Base-by-base conservation (phyloP, 1,140 invertebrate genomes). In the Harpegnathos saltator region DNA sequence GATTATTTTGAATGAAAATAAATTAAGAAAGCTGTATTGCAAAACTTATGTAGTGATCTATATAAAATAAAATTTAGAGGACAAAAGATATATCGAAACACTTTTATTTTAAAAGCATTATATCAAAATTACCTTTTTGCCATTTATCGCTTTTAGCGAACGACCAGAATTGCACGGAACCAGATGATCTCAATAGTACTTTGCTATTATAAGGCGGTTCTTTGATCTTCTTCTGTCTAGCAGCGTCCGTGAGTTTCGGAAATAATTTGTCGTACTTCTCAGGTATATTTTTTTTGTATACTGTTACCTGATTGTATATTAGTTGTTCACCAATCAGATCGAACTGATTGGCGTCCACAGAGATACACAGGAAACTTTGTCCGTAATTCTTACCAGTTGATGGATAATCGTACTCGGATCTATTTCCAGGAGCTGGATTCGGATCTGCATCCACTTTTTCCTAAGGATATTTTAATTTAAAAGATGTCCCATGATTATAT, bases 361-460 rank as follows among this genome's bases (percentile, higher is more conserved):
- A 97, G 48, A 99, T 95, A 92, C 98, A 99, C 0, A 99, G 94
- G 85, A 98, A 97, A 48, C 96, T 97, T 93, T 99, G 98, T 0
- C 98, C 98, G 93, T 97, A 97, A 14, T 94, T 92, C 75, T 93
- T 93, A 0, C 97, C 98, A 3, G 96, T 96, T 0, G 94, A 66
- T 14, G 98, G 98, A 94, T 98, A 99, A 9, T 87, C 91, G 91
- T 98, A 99, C 5, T 91, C 92, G 15, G 93, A 68, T 1, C 11
- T 48, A 15, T 94, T 24, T 92, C 83, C 14, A 29, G 1, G 90
- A 59, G 71, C 0, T 14, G 33, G 9, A 29, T 14, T 65, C 7
- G 33, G 7, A 69, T 77, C 48, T 1, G 56, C 48, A 0, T 68
- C 11, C 29, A 56, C 1, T 1, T 26, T 7, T 68, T 14, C 33